A percentile compares a stretch with the other conserved stretches of the same genome.
These are phyloP conservation scores for Polypterus bichir DNA, from an alignment of 2,113 vertebrate genomes.

Conservation along the genomic window DNA sequence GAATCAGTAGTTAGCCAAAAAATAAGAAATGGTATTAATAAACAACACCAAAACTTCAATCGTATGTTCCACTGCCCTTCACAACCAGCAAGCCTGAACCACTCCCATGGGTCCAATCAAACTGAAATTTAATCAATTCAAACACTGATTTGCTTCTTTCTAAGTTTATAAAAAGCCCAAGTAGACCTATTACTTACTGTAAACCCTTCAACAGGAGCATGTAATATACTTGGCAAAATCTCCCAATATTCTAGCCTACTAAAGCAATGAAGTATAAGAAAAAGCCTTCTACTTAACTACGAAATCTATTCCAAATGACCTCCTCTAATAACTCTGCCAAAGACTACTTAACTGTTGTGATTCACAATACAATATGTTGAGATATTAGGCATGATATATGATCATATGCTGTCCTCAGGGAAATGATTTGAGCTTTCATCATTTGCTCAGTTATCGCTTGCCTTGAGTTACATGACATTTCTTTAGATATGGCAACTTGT, in stretches of 20 bases:
- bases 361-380: slow-evolving; percentile 21
- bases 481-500: no score
- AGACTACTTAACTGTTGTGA: slow-evolving; percentile 19
- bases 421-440: background rate
- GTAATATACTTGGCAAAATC: slow-evolving; percentile 6
- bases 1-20: no score
- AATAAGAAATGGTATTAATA: no score
- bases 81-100: no score
- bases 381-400: slow-evolving; percentile 6
- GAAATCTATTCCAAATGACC: slow-evolving; percentile 14
- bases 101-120: no score
- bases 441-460: slow-evolving; percentile 1
- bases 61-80: no score
- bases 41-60: no score
- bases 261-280: slow-evolving; percentile 3
- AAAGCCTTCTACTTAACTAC: slow-evolving; percentile 2
- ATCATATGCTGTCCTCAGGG: background rate
- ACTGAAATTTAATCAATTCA: no score
- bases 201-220: no score
- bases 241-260: slow-evolving; percentile 15
- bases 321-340: slow-evolving; percentile 17
- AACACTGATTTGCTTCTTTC: no score
- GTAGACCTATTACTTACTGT: no score
- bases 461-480: background rate
- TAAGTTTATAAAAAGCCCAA: no score